Conservation (phyloP, 2,113 vertebrate genomes). For the Tachycineta bicolor region DNA sequence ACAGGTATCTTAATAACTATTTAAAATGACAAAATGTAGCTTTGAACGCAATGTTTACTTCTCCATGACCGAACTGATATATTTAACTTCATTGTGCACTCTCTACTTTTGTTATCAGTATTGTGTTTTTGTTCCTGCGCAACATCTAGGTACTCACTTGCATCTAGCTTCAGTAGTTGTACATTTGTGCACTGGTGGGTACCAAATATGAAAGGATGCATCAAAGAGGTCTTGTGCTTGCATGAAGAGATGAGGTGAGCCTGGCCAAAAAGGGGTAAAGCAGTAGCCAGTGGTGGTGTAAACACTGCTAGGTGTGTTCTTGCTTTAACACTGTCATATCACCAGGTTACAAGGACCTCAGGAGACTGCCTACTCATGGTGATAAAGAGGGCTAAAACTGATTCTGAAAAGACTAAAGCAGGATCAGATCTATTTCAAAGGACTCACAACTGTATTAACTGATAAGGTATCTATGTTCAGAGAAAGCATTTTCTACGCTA, state of each 20-base stretch:
- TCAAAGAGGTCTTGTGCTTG: neutral
- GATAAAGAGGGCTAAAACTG: neutral
- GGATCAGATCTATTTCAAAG: neutral
- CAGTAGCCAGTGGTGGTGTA: neutral
- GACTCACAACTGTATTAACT: neutral
- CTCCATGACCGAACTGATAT: neutral
- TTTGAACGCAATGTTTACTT: neutral
- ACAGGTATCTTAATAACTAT: neutral
- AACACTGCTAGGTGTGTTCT: neutral
- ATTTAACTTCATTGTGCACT: neutral
- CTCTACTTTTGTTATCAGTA: neutral
- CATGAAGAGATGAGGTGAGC: neutral
- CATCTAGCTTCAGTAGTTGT: neutral
- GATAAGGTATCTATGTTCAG: neutral
- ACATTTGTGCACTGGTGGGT: neutral
- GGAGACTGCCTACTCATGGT: neutral
- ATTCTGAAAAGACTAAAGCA: neutral
- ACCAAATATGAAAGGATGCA: neutral
- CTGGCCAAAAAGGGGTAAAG: neutral
- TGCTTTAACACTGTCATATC: neutral
- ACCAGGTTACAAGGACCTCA: accelerated
- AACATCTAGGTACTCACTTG: neutral
- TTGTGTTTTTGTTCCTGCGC: neutral
- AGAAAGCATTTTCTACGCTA: neutral
- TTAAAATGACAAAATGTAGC: neutral